Conservation (phyloP, 2,113 vertebrate genomes). For the Scortum barcoo region DNA sequence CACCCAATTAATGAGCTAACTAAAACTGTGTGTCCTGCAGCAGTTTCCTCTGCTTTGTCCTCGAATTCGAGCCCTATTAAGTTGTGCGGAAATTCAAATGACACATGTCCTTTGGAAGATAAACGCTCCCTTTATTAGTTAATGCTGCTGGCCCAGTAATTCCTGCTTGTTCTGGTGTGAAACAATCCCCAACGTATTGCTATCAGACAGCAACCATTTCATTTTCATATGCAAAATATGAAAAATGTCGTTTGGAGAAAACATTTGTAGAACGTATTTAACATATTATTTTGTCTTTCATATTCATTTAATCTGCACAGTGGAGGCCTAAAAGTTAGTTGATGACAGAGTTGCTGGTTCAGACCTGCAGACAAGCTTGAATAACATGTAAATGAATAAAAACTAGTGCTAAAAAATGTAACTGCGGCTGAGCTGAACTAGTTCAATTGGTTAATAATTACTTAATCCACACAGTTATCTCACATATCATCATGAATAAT, state of each 20-base stretch:
- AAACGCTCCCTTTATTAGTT: conserved; percentile 61
- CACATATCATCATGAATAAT: too few species aligned
- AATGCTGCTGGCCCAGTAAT: conserved; percentile 45
- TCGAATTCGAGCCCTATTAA: conserved; percentile 58
- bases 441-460: too few species aligned
- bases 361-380: not conserved
- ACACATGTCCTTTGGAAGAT: conserved; percentile 71
- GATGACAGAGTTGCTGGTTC: not conserved
- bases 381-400: not conserved
- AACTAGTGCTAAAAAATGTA: too few species aligned
- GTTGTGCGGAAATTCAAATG: conserved; percentile 57
- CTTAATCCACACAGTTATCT: too few species aligned
- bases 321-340: not conserved
- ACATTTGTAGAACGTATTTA: conserved; percentile 6
- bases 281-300: not conserved
- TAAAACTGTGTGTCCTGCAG: conserved; percentile 65
- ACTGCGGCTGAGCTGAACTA: too few species aligned
- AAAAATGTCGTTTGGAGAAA: conserved; percentile 30
- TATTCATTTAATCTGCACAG: not conserved
- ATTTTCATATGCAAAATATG: conserved; percentile 30
- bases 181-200: conserved; percentile 37
- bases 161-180: conserved; percentile 46
- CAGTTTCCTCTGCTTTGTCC: conserved; percentile 61
- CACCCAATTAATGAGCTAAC: conserved; percentile 73
- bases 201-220: conserved; percentile 20